Percentiles rank a stretch among this genome's conserved stretches.
Evolutionary conservation across 2,113 vertebrate genomes (phyloP).

Genomic region (Lagopus leucura): DNA sequence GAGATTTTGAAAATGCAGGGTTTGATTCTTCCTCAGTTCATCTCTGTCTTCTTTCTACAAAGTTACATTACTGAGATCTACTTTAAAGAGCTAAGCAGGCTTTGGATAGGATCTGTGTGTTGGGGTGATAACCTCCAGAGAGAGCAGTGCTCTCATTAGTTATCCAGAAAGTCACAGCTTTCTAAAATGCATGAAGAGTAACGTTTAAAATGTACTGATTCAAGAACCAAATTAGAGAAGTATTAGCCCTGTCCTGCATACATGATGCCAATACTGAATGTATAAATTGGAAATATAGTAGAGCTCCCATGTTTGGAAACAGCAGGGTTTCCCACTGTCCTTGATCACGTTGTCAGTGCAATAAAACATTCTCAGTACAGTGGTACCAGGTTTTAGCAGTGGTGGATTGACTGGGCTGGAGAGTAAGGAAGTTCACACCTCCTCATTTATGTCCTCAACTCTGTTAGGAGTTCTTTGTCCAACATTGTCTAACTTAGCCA

Average conservation of each 20-base stretch:
- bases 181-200: background rate
- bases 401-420: background rate
- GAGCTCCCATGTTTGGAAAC: rapidly evolving
- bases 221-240: background rate
- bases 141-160: background rate
- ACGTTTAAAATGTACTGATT: background rate
- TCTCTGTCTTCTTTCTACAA: background rate
- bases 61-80: background rate
- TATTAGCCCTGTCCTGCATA: background rate
- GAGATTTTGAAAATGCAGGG: background rate
- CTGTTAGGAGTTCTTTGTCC: background rate
- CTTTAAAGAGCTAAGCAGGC: background rate
- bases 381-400: background rate
- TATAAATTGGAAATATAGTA: background rate
- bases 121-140: background rate
- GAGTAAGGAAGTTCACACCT: background rate
- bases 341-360: background rate
- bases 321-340: background rate
- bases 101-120: background rate
- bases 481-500: background rate
- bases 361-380: background rate
- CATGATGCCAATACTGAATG: background rate
- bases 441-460: background rate
- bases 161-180: background rate
- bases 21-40: background rate